Percentiles rank a stretch among this genome's conserved stretches.
phyloP scores from a whole-genome alignment of 1,140 invertebrate genomes.

The Aporrectodea caliginosa region DNA sequence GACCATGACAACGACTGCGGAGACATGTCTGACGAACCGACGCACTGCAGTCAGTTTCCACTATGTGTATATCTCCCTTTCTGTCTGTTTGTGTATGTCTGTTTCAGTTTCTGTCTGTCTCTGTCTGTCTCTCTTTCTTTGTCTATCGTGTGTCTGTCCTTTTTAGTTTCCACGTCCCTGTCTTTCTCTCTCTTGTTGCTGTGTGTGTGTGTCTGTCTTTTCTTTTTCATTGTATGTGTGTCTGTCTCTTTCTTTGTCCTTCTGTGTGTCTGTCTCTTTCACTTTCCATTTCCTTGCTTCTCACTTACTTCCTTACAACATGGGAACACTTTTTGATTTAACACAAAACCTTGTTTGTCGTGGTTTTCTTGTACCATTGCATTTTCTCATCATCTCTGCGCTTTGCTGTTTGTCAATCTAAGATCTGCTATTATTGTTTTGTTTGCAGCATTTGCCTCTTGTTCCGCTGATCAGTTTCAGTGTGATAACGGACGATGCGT shows the following conservation, averaged over 20 bases:
- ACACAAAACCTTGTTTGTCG: not conserved
- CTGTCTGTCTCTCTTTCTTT: not conserved
- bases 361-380: not conserved
- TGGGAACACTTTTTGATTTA: not conserved
- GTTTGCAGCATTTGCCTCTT: conserved; percentile 42
- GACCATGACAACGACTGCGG: conserved; percentile 47
- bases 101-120: too few relatives aligned
- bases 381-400: too few relatives aligned
- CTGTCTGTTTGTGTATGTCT: too few relatives aligned
- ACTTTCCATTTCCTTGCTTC: not conserved
- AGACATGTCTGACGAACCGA: conserved; percentile 77
- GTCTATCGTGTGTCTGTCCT: not conserved
- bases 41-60: conserved; percentile 35
- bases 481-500: conserved; percentile 49
- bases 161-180: not conserved
- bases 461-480: conserved; percentile 42
- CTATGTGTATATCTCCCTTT: not conserved
- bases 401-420: too few relatives aligned
- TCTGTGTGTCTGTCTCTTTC: not conserved
- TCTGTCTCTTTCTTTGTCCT: too few relatives aligned
- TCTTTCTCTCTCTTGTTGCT: too few relatives aligned
- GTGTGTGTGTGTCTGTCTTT: not conserved
- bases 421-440: too few relatives aligned
- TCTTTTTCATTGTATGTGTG: not conserved
- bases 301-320: not conserved